Percentiles rank a stretch among this genome's conserved stretches.
phyloP scores from a whole-genome alignment of 2,113 vertebrate species.

The Saccopteryx bilineata region DNA sequence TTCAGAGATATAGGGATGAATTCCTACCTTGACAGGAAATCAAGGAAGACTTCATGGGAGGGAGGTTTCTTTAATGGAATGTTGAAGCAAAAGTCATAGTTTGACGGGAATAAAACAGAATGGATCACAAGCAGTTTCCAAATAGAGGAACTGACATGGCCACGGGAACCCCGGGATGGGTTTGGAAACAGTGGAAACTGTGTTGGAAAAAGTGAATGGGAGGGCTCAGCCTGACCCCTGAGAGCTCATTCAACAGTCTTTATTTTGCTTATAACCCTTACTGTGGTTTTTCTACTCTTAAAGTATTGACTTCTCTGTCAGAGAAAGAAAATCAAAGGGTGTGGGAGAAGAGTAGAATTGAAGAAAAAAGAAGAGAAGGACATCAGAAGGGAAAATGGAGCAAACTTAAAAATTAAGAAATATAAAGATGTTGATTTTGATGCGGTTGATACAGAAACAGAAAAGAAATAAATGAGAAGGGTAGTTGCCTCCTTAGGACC shows the following conservation, averaged over 20 bases:
- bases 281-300: neutral
- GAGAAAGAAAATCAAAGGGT: neutral
- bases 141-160: neutral
- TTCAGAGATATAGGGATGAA: neutral
- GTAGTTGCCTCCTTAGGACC: conserved; percentile 48
- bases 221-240: neutral
- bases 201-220: neutral
- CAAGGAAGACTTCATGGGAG: neutral
- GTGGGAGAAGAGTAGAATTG: neutral
- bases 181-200: neutral
- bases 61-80: neutral
- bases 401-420: conserved; percentile 64
- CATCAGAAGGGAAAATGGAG: neutral
- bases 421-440: conserved; percentile 68
- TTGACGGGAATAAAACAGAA: neutral
- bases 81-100: conserved; percentile 32
- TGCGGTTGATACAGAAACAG: conserved; percentile 57
- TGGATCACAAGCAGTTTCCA: neutral
- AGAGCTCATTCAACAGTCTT: neutral
- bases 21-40: neutral
- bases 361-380: neutral
- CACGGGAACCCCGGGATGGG: neutral
- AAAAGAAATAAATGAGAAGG: conserved; percentile 64
- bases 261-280: neutral
- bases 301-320: neutral